Evolutionary conservation across 2,797 vertebrate genomes (phyloP), one percentile per base, ranked within the genome.

Genomic region (Lutjanus campechanus): DNA sequence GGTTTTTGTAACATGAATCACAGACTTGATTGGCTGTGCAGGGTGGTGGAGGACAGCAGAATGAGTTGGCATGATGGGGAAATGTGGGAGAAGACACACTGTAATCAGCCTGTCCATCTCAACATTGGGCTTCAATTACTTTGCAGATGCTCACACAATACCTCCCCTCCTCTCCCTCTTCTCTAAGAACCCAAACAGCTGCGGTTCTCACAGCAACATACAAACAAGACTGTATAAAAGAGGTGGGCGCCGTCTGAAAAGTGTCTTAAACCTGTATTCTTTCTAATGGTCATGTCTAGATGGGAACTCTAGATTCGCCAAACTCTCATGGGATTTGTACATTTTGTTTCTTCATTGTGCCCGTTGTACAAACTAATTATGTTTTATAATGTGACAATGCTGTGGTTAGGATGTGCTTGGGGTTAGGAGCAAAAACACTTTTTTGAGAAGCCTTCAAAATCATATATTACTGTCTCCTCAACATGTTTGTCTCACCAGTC

Each of bases 51-150:
- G 62, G 83, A 82, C 65, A 36, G 77, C 74, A 83, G 71, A 85
- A 79, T 64, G 76, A 73, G 75, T 54, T 73, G 68, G 65, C 69
- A 61, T 87, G 88, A 87, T 22, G 67, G 58, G 79, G 81, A 88
- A 88, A 85, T 85, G 89, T 87, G 75, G 82, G 84, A 85, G 81
- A 77, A 60, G 82, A 81, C 89, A 90, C 74, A 7, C 77, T 91
- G 84, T 92, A 94, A 95, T 95, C 93, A 94, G 83, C 76, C 82
- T 73, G 92, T 93, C 93, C 81, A 83, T 93, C 88, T 89, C 66
- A 64, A 47, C 69, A n/a, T 77, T 74, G 88, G 88, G 22, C 91
- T 85, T 91, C 91, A 93, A 93, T 95, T 95, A 95, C 89, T 78
- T 77, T 83, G 85, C 91, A 91, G 93, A 95, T 93, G 92, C 90